Evolutionary conservation across 2,113 vertebrate genomes (phyloP), one percentile per base, ranked within the genome.

Genomic region (Saccopteryx bilineata): DNA sequence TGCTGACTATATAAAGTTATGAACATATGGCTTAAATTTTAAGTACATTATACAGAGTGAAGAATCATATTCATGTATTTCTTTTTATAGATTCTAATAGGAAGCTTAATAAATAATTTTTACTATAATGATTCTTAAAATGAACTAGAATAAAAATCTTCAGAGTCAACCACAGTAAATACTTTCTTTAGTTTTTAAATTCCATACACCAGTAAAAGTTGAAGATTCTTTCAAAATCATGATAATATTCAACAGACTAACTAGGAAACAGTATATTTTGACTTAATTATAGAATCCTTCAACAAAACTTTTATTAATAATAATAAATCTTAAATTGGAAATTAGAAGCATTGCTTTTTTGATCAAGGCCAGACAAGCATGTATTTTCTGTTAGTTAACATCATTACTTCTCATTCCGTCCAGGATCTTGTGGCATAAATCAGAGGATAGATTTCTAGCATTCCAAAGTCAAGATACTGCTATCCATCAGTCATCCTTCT

Each of bases 351-450:
- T 72, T 83, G 46, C 11, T 92, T 48, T 90, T 54, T 69, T 82
- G 18, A 87, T 52, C 69, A 76, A 87, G 82, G 83, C 65, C 69
- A 83, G 54, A 87, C n/a, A 91, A 91, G 76, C 69, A 76, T 58
- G 31, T n/a, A 94, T 90, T 92, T 94, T 86, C 61, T 94, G 61
- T 81, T 68, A 92, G 31, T 90, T 65, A 69, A 31, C 23, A 86
- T 68, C 66, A 75, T 48, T 69, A 78, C 9, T 33, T 90, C 54
- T 81, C 72, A 39, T 72, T 68, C 92, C 61, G 86, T 58, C 18
- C 89, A 66, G 50, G 71, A 83, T 48, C n/a, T 71, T 6, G 0
- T 33, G 26, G 21, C 23, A 79, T 84, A 80, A 85, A 84, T 66
- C 63, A 78, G 10, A n/a, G 23, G 12, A 79, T 46, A 68, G 13